Base-by-base conservation (phyloP, 1,140 invertebrate species). In the Panagrolaimus sp. region DNA sequence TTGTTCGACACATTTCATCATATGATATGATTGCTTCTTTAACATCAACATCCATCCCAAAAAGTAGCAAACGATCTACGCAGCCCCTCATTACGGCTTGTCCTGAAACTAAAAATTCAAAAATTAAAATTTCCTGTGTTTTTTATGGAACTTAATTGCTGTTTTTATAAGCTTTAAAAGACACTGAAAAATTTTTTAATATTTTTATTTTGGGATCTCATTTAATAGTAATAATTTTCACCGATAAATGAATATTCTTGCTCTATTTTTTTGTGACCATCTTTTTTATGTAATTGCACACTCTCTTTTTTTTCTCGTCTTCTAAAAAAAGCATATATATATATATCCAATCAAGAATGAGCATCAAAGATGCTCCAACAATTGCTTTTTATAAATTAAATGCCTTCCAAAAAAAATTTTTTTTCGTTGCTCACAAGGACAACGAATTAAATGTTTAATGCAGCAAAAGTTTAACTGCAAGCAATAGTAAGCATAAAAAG, bases 41-140 rank as follows among this genome's bases (percentile, higher is more conserved):
- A 14, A 71, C 57, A 51, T 71, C 70, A n/a, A 11, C 70, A 64
- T 71, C 70, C 57, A 71, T n/a, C 9, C 70, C 70, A 46, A 71
- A 71, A 16, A 71, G 38, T 16, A 71, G 47, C 5, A 71, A 65
- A 14, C 53, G 20, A 43, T 71, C 70, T 11, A 71, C 25, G 48
- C 70, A 71, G 14, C 70, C 70, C n/a, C 70, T 16, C 53, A 71
- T 65, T n/a, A 71, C 48, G 13, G 70, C 70, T 42, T 72, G 51
- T 25, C 51, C 51, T 57, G 51, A 57, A 57, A 57, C 51, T 13
- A 20, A 16, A 63, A 63, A 27, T n/a, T 9, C 5, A 42, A 42
- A 42, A 7, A 38, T 38, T 38, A 38, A 4, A 38, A 38, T 4
- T 38, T 2, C 31, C 31, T 38, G 31, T 38, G 31, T 38, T 38